These are phyloP conservation scores for Lutjanus erythropterus DNA, from an alignment of 2,113 vertebrate species.

Conservation along the genomic window DNA sequence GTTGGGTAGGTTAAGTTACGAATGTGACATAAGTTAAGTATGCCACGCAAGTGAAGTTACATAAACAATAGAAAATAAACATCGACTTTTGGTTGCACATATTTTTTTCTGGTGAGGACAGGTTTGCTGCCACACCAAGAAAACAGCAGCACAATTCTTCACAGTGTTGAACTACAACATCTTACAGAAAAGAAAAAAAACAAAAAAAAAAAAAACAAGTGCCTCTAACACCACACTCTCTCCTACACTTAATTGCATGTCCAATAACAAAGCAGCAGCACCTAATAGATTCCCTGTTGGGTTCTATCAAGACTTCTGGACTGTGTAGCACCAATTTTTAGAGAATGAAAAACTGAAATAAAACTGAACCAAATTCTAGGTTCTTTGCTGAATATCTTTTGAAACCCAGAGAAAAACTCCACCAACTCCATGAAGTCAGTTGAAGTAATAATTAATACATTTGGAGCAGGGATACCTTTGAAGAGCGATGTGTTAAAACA, in stretches of 20 bases:
- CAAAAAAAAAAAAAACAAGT: no score
- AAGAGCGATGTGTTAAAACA: background rate
- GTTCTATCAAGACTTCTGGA: constrained; percentile 14
- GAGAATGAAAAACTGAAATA: background rate
- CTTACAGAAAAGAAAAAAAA: constrained; percentile 34
- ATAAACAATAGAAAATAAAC: no score
- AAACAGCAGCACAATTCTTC: constrained; percentile 28
- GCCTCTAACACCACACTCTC: constrained; percentile 8
- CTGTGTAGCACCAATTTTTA: background rate
- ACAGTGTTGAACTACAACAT: constrained; percentile 37
- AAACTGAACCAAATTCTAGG: background rate
- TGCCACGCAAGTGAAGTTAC: no score
- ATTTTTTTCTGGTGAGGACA: no score
- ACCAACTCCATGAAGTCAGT: background rate
- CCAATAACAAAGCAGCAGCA: constrained; percentile 22
- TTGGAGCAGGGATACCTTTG: background rate
- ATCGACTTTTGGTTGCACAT: no score
- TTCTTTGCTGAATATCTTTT: background rate
- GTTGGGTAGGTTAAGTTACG: no score
- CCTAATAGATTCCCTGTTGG: constrained; percentile 16
- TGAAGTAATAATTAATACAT: background rate
- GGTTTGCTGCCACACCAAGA: background rate
- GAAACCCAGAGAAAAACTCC: background rate
- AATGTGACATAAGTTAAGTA: no score
- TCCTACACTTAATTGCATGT: constrained; percentile 30